Evolutionary conservation across 2,888 invertebrate species (phyloP).

Genomic region (Baronia brevicornis): DNA sequence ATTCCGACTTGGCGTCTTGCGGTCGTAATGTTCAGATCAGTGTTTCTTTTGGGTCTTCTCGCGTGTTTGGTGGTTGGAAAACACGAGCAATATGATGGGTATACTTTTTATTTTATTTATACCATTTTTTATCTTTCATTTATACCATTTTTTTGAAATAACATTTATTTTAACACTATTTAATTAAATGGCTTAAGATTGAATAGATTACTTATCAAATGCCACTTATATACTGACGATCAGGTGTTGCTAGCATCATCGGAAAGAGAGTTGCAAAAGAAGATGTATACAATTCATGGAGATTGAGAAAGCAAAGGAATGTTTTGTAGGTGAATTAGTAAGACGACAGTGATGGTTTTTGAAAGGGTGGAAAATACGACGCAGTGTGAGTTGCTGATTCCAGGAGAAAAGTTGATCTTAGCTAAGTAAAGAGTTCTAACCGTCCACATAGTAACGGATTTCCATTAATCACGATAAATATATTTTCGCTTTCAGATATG

Average conservation of each 20-base stretch:
- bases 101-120: neutral
- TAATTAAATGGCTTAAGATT: neutral
- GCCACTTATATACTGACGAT: no score
- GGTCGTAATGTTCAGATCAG: slow-evolving; percentile 14
- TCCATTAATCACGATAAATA: neutral
- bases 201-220: no score
- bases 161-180: neutral
- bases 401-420: no score
- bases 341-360: no score
- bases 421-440: neutral
- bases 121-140: neutral
- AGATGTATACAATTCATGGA: no score
- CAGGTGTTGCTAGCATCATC: no score
- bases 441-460: neutral
- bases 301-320: no score
- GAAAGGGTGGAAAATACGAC: no score
- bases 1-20: no score
- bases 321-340: no score
- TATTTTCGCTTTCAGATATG: slow-evolving; percentile 27
- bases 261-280: neutral
- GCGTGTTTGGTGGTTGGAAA: slow-evolving; percentile 7
- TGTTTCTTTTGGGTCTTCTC: slow-evolving; percentile 6
- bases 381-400: no score
- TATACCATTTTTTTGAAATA: neutral
- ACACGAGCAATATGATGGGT: slow-evolving; percentile 15